Base-by-base conservation (phyloP, 2,888 invertebrate genomes). In the Tineola bisselliella region DNA sequence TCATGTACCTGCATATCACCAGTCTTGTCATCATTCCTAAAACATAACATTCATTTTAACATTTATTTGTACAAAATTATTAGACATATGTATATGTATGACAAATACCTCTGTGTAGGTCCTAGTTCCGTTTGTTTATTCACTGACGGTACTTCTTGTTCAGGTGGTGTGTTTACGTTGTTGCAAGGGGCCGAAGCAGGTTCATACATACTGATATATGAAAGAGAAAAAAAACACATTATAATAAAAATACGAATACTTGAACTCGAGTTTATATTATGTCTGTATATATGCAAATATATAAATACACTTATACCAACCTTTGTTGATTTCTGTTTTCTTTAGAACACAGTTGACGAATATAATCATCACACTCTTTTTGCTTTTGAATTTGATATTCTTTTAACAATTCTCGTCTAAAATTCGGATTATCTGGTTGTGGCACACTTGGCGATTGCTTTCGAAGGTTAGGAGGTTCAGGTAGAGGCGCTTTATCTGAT, bases 321-420 rank as follows among this genome's bases (percentile, higher is more conserved):
- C 54, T 54, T 25, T 54, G 54, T 54, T 54, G 54, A 25, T 10
- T 25, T 13, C 60, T 60, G n/a, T 15, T 13, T 13, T 86, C 84
- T 1, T 81, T 72, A 17, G 84, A 78, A 71, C 81, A 81, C 15
- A 87, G 75, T 70, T 82, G 84, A 60, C 84, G 77, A 3, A 87
- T 68, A 67, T 87, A 87, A 66, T 83, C 84, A 68, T 87, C 86
- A 67, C 86, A 86, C 71, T 86, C 87, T 59, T 90, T 89, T 74
- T 92, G 92, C 70, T 93, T 93, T 69, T 93, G 92, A 66, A 91
- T 90, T 75, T 94, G 94, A 73, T 93, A 95, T 73, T 94, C 94
- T 70, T 92, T 93, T 68, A 93, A 89, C 62, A 94, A 79, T 71
- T 94, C 94, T 58, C 93, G 90, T 63, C 89, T 72, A 66, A 86